Evolutionary conservation across 2,113 vertebrate genomes (phyloP).

Genomic region (Burhinus bistriatus): DNA sequence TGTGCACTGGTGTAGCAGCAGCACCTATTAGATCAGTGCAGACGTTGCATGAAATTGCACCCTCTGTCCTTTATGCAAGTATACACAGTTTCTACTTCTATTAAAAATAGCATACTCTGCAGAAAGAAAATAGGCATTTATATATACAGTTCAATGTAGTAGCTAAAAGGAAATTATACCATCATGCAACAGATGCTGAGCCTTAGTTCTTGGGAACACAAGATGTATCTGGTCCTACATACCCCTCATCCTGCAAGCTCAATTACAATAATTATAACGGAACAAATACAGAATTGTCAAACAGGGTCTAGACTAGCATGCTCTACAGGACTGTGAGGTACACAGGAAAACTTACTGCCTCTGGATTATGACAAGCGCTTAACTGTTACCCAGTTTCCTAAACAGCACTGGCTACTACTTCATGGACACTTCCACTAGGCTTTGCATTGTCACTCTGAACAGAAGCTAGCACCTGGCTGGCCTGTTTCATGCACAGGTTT

Average conservation of each 20-base stretch:
- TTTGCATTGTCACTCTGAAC: background rate
- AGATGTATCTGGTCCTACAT: background rate
- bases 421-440: background rate
- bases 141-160: background rate
- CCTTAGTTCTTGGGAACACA: background rate
- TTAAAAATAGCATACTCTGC: background rate
- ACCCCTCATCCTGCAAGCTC: background rate
- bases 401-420: background rate
- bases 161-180: background rate
- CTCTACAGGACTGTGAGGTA: background rate
- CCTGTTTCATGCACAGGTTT: accelerated
- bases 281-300: background rate
- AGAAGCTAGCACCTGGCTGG: background rate
- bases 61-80: background rate
- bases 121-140: background rate
- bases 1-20: accelerated
- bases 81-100: background rate
- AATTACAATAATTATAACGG: background rate
- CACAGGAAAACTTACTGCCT: background rate
- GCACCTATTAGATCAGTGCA: background rate
- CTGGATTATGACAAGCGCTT: background rate
- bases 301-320: background rate
- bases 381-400: background rate
- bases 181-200: background rate
- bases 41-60: background rate